These are phyloP conservation scores for zebrafish (Danio rerio) DNA, from an alignment of 2,113 vertebrate species.

Conservation along the genomic window DNA sequence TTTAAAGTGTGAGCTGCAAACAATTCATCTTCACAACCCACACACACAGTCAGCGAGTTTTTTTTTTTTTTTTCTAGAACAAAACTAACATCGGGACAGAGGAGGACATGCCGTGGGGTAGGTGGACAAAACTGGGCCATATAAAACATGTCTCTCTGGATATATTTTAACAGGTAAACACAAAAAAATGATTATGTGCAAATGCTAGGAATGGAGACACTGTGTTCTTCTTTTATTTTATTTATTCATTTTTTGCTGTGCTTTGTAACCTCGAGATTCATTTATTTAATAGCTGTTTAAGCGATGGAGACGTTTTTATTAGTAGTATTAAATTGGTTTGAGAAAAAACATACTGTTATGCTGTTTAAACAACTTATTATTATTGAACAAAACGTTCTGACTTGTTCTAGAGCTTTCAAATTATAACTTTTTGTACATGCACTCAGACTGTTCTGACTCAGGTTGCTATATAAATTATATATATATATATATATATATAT, in stretches of 20 bases:
- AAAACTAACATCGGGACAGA: constrained; percentile 39
- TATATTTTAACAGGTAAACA: constrained; percentile 41
- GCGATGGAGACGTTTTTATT: too few relatives aligned
- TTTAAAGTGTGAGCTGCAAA: constrained; percentile 65
- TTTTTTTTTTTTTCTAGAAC: constrained; percentile 30
- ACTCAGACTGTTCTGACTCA: too few relatives aligned
- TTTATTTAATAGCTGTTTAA: not conserved
- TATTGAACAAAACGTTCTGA: too few relatives aligned
- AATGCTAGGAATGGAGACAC: not conserved
- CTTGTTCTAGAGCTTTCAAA: too few relatives aligned
- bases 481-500: too few relatives aligned
- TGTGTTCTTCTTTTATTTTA: constrained; percentile 10
- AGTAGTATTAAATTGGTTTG: too few relatives aligned
- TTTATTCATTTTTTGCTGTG: not conserved
- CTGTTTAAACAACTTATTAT: too few relatives aligned
- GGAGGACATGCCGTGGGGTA: not conserved
- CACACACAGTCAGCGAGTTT: constrained; percentile 45
- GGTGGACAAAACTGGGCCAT: constrained; percentile 30
- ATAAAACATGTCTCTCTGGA: constrained; percentile 20
- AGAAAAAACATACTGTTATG: too few relatives aligned
- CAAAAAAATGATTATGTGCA: constrained; percentile 12
- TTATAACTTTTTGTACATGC: too few relatives aligned
- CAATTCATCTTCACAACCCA: constrained; percentile 62
- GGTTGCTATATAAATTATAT: too few relatives aligned
- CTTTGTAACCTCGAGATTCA: constrained; percentile 7